These are phyloP conservation scores for Heliothis peltigera DNA, from an alignment of 2,888 invertebrate genomes.

Conservation along the genomic window DNA sequence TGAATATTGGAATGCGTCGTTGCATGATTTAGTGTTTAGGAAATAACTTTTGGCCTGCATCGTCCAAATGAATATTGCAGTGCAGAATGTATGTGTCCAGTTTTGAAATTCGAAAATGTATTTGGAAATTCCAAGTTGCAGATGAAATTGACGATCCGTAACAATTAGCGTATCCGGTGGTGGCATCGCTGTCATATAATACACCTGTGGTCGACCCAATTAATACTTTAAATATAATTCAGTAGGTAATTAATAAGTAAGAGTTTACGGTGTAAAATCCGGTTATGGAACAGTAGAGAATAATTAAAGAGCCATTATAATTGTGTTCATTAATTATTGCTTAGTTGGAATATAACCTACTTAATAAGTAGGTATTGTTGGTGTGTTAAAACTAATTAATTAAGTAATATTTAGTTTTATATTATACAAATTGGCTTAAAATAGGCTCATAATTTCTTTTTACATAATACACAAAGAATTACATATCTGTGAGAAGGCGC, in stretches of 20 bases:
- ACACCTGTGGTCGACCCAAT: conserved; percentile 37
- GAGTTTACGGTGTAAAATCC: neutral
- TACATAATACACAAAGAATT: too few relatives aligned
- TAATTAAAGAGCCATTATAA: neutral
- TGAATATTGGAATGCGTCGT: conserved; percentile 56
- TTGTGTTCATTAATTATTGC: neutral
- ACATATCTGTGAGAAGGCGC: too few relatives aligned
- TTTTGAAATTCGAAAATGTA: conserved; percentile 34
- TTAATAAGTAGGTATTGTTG: neutral
- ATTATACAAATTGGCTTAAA: neutral
- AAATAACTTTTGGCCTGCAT: conserved; percentile 41
- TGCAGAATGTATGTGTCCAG: neutral
- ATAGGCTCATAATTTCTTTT: neutral
- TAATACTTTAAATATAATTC: conserved; percentile 28
- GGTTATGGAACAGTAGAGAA: neutral
- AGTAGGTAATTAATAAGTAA: conserved; percentile 20
- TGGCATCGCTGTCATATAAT: conserved; percentile 40
- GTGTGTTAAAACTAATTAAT: neutral
- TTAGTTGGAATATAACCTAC: neutral
- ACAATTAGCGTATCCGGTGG: conserved; percentile 45
- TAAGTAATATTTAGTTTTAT: neutral
- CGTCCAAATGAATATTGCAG: conserved; percentile 38
- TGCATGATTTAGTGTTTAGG: conserved; percentile 53
- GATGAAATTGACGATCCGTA: conserved; percentile 43
- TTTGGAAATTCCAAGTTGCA: conserved; percentile 43